Conservation (phyloP, 1,140 invertebrate species). For the Homarus americanus region DNA sequence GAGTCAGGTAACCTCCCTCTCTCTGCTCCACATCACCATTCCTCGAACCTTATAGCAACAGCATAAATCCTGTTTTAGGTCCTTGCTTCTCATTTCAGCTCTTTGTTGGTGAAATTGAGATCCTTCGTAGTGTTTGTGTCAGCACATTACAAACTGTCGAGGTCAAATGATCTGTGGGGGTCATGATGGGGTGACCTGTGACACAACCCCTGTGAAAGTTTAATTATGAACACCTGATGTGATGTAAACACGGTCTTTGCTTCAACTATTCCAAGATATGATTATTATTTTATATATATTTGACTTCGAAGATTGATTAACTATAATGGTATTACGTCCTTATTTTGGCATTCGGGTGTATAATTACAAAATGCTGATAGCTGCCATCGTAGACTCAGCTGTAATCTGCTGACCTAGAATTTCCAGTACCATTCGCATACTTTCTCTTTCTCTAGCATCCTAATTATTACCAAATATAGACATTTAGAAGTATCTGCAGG, state of each 20-base stretch:
- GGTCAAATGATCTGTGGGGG: slow-evolving; percentile 16
- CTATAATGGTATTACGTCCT: background rate
- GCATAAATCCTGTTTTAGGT: background rate
- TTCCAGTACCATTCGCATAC: background rate
- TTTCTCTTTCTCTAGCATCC: background rate
- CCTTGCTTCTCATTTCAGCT: background rate
- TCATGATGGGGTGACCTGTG: slow-evolving; percentile 38
- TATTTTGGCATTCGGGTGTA: background rate
- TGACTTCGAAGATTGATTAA: background rate
- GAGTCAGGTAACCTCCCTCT: background rate
- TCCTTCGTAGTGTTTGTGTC: background rate
- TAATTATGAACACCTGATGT: background rate
- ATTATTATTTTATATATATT: background rate
- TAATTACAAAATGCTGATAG: slow-evolving; percentile 54
- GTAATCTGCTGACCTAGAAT: slow-evolving; percentile 43
- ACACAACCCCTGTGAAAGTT: slow-evolving; percentile 59
- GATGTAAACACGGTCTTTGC: background rate
- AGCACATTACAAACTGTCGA: slow-evolving; percentile 16
- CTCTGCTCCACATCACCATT: no score
- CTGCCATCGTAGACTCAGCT: slow-evolving; percentile 12
- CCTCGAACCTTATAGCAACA: background rate
- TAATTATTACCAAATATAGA: background rate
- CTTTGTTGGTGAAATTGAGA: background rate
- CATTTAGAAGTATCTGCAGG: background rate
- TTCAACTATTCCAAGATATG: background rate